Evolutionary conservation across 2,797 vertebrate genomes (phyloP).

Genomic region (Poeciliopsis gracilis): DNA sequence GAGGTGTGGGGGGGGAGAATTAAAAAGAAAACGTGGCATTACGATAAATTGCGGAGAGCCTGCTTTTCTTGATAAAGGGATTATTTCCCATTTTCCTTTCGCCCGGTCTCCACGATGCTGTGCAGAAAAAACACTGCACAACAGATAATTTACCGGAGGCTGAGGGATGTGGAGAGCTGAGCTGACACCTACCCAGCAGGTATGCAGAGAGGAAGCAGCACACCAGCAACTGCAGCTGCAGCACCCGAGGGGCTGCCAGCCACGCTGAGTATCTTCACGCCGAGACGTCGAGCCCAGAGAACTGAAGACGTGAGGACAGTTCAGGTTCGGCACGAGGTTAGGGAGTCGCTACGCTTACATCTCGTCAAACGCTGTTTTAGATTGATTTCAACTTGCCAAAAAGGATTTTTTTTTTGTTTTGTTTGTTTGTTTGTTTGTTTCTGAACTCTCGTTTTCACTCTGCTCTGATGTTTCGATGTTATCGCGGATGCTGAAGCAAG

Average conservation of each 20-base stretch:
- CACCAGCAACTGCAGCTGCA: conserved; percentile 49
- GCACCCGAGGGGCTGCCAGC: conserved; percentile 56
- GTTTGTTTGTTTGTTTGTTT: too few species aligned
- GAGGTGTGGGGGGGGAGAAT: too few species aligned
- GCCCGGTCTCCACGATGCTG: not conserved
- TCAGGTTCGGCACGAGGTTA: too few species aligned
- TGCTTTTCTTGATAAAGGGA: conserved; percentile 27
- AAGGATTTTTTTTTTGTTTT: too few species aligned
- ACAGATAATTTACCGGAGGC: conserved; percentile 26
- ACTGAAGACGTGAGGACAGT: not conserved
- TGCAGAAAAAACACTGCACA: conserved; percentile 9
- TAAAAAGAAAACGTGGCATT: not conserved
- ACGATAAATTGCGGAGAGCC: conserved; percentile 26
- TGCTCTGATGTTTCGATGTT: not conserved
- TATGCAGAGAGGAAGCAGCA: conserved; percentile 40
- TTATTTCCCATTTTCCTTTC: not conserved
- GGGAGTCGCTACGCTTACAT: not conserved
- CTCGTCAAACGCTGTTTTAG: not conserved
- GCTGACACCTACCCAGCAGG: conserved; percentile 58
- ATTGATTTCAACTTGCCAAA: not conserved
- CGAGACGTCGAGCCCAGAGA: conserved; percentile 31
- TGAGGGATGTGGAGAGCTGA: conserved; percentile 38
- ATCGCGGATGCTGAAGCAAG: not conserved
- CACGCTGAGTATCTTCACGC: conserved; percentile 49
- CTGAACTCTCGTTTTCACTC: not conserved